A percentile compares a stretch with the other conserved stretches of the same genome.
phyloP scores from a whole-genome alignment of 2,888 invertebrate species.

The Ecdyonurus torrentis region DNA sequence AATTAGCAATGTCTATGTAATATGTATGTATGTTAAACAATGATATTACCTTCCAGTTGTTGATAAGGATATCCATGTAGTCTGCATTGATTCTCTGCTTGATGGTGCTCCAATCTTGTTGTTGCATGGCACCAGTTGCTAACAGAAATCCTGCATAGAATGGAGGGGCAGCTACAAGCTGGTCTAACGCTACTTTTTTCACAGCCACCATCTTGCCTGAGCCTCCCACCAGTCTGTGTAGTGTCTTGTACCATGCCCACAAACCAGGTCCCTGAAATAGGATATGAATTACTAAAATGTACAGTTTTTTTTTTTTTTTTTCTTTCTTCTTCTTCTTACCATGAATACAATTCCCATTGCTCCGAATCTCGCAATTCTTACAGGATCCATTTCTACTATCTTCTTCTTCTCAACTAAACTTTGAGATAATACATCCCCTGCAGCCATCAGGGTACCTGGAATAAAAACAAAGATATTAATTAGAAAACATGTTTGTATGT shows the following conservation, averaged over 20 bases:
- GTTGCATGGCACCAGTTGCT: conserved; percentile 21
- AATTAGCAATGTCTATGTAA: not conserved
- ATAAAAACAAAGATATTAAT: too few relatives aligned
- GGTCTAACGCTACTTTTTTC: conserved; percentile 25
- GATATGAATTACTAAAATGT: not conserved
- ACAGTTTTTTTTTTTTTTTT: not conserved
- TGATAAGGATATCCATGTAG: conserved; percentile 18
- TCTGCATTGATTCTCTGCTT: conserved; percentile 17
- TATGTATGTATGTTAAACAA: not conserved
- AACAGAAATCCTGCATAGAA: conserved; percentile 22
- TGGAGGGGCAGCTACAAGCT: conserved; percentile 24
- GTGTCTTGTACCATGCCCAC: conserved; percentile 23
- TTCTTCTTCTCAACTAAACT: conserved; percentile 20
- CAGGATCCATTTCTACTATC: conserved; percentile 17
- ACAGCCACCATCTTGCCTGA: conserved; percentile 18
- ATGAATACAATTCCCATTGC: conserved; percentile 22
- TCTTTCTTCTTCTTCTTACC: conserved; percentile 16
- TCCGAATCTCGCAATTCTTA: conserved; percentile 22
- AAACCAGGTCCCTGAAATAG: conserved; percentile 23
- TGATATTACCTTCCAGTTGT: conserved; percentile 19
- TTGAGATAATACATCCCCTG: conserved; percentile 25
- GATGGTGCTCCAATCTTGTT: conserved; percentile 18
- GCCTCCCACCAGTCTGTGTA: conserved; percentile 21
- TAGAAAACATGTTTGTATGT: too few relatives aligned
- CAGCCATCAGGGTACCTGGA: conserved; percentile 14